These are phyloP conservation scores for Callinectes sapidus DNA, from an alignment of 2,888 invertebrate species.

Conservation along the genomic window DNA sequence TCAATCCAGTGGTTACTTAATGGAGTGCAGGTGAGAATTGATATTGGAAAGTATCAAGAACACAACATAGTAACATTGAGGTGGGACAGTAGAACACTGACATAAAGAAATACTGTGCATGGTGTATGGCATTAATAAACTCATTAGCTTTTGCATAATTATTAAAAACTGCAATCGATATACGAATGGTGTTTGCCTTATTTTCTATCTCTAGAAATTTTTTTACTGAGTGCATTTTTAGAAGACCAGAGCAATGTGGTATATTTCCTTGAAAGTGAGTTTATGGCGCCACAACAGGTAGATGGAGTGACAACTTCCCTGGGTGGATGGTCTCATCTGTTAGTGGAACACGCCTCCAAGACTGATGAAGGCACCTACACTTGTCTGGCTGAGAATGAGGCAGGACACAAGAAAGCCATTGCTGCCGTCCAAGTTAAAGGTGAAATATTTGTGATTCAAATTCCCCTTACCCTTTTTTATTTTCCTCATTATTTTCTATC, in stretches of 20 bases:
- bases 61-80: not conserved
- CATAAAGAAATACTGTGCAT: no score
- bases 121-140: not conserved
- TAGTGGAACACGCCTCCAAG: constrained; percentile 62
- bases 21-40: constrained; percentile 58
- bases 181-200: no score
- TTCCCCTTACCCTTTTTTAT: not conserved
- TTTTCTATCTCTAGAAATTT: no score
- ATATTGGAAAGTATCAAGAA: not conserved
- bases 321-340: constrained; percentile 45
- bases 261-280: no score
- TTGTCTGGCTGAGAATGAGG: constrained; percentile 63
- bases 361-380: constrained; percentile 71
- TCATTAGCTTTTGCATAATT: not conserved
- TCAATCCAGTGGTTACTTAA: constrained; percentile 77
- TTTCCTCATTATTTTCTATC: no score
- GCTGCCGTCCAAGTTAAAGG: constrained; percentile 68
- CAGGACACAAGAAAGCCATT: constrained; percentile 65
- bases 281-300: constrained; percentile 48
- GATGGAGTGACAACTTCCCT: constrained; percentile 52
- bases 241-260: no score
- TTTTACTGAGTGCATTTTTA: no score
- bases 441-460: not conserved
- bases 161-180: not conserved
- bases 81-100: no score